Evolutionary conservation across 1,140 invertebrate genomes (phyloP), one percentile per base, ranked within the genome.

Genomic region (Phthorimaea operculella): DNA sequence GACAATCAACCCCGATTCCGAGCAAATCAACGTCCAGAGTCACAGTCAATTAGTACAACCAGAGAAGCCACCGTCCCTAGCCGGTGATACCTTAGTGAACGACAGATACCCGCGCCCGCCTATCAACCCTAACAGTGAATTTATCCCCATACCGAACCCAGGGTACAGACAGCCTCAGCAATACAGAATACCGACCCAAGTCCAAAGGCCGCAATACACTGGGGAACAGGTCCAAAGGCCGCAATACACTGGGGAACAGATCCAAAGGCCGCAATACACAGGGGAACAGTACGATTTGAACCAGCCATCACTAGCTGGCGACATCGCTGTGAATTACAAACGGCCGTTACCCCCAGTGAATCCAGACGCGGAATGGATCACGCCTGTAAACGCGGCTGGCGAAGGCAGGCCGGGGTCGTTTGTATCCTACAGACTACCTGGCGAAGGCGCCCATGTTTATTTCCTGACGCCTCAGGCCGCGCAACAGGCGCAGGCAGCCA

Each of bases 391-490:
- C 54, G 50, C 74, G 14, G 81, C 86, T 3, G 86, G 86, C 15
- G 78, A 88, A 57, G 81, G 84, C 16, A 70, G 82, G 56, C 77
- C 81, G 16, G 87, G 87, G 1, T 89, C 90, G 11, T 89, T 89
- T 59, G 90, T 92, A 56, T 89, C 90, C 0, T 92, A 92, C 70
- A 79, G 88, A 58, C 72, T 93, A 21, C 92, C 92, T 0, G 91
- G 91, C 0, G 87, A 88, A 36, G 90, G 87, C 1, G 91, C 91
- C 0, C 91, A 93, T 77, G 91, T 93, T 68, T 93, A 93, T 72
- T 92, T 93, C 83, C 74, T 93, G 36, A 92, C 92, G 39, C 92
- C 92, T 1, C 91, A 92, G 68, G 51, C 88, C 4, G 84, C 92
- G 7, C 90, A 91, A 64, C 77, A 87, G 3, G 73, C 86, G 21